Evolutionary conservation across 1,140 invertebrate species (phyloP).

Genomic region (Rhopalosiphum padi): DNA sequence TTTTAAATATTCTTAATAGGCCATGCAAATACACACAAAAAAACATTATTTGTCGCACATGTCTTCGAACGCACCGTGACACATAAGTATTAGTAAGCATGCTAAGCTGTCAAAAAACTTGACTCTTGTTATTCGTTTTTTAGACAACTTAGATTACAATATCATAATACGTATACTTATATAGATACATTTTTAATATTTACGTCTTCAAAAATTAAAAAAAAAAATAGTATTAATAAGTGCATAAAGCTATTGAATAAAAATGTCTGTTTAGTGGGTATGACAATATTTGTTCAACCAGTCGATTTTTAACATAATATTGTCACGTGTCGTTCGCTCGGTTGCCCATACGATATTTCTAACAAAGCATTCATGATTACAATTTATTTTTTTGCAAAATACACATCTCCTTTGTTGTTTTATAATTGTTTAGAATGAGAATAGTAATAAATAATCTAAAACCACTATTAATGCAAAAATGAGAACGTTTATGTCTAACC

Average conservation of each 20-base stretch:
- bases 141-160: neutral
- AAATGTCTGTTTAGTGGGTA: neutral
- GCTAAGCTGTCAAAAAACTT: neutral
- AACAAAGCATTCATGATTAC: neutral
- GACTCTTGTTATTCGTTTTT: neutral
- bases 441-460: too few species aligned
- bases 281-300: neutral
- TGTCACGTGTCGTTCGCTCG: neutral
- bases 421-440: too few species aligned
- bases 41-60: neutral
- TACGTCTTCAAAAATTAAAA: neutral
- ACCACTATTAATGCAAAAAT: too few species aligned
- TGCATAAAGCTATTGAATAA: neutral
- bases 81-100: neutral
- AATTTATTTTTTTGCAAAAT: too few species aligned
- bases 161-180: neutral
- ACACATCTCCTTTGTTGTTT: too few species aligned
- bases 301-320: neutral
- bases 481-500: too few species aligned
- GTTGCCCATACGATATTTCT: neutral
- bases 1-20: conserved; percentile 8
- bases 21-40: neutral
- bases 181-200: too few species aligned
- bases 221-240: neutral
- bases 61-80: neutral